Evolutionary conservation across 2,797 vertebrate species (phyloP).

Genomic region (Falco rusticolus): DNA sequence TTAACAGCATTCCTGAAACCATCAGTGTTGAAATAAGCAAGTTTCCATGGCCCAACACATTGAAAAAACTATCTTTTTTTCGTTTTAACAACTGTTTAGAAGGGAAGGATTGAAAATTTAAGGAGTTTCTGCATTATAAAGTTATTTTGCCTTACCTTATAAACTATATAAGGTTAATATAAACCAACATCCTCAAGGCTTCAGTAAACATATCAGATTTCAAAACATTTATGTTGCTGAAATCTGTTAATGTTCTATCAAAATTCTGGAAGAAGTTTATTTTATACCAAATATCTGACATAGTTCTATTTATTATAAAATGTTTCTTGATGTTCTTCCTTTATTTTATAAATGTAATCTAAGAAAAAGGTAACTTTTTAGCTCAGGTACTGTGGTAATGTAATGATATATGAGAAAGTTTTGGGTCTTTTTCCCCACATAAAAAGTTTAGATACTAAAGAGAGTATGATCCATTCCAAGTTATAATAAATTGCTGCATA

Average conservation of each 20-base stretch:
- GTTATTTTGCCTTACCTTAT: neutral
- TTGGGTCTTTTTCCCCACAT: accelerated
- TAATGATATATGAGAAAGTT: neutral
- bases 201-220: neutral
- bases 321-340: neutral
- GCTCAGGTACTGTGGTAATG: neutral
- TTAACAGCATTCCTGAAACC: neutral
- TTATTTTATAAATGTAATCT: neutral
- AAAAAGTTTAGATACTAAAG: neutral
- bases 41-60: neutral
- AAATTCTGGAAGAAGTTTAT: neutral
- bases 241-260: neutral
- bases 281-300: neutral
- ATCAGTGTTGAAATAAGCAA: neutral
- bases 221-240: neutral
- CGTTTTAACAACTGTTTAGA: neutral
- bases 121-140: neutral
- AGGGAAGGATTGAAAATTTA: neutral
- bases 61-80: neutral
- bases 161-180: neutral
- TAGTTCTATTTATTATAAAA: neutral
- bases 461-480: neutral
- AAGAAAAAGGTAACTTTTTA: neutral
- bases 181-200: neutral
- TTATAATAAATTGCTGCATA: neutral